Conservation (phyloP, 2,797 vertebrate species). For the Poeciliopsis paucimaculata region DNA sequence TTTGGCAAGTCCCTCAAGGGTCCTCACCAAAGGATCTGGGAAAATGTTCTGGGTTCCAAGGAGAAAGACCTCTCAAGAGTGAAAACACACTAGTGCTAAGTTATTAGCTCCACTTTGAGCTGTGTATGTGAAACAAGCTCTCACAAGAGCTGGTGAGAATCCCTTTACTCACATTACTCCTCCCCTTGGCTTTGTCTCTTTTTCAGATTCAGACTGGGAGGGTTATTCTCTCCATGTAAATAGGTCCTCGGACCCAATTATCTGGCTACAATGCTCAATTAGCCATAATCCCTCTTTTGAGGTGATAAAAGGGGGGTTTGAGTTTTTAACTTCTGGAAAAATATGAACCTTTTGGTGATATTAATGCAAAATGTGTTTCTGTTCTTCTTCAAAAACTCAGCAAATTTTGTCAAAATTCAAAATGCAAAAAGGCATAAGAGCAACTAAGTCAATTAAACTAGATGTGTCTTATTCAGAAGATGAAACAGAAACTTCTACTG, state of each 20-base stretch:
- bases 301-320: conserved; percentile 78
- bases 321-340: conserved; percentile 74
- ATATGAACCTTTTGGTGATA: conserved; percentile 59
- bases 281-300: conserved; percentile 88
- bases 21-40: conserved; percentile 81
- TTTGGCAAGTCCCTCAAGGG: conserved; percentile 82
- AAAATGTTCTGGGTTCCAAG: conserved; percentile 84
- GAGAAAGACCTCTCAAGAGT: conserved; percentile 86
- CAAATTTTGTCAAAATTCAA: not conserved
- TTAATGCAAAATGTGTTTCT: conserved; percentile 49
- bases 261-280: conserved; percentile 87
- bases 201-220: conserved; percentile 88
- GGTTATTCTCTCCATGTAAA: conserved; percentile 93
- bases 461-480: not conserved
- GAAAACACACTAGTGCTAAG: conserved; percentile 85
- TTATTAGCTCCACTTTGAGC: conserved; percentile 87
- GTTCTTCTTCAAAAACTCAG: conserved; percentile 3
- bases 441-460: conserved; percentile 11
- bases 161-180: conserved; percentile 93
- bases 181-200: conserved; percentile 88
- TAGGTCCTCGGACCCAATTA: conserved; percentile 91
- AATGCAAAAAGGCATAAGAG: not conserved
- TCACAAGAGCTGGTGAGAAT: conserved; percentile 90
- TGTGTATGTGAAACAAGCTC: conserved; percentile 90
- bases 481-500: not conserved